phyloP scores from a whole-genome alignment of 2,113 vertebrate genomes.

The Lepisosteus oculatus region DNA sequence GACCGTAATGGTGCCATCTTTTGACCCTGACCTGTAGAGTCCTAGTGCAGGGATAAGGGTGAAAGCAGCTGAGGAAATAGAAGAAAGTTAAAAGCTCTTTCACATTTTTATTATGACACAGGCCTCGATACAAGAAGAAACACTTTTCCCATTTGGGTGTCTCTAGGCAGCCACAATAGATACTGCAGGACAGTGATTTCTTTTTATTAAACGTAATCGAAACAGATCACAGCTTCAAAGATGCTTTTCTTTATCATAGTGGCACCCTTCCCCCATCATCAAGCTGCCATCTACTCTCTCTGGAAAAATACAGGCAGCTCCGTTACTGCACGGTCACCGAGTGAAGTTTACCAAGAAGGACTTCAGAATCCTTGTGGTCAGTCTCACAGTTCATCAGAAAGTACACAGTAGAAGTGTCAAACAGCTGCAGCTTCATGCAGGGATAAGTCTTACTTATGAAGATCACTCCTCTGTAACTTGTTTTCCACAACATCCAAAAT shows the following conservation, averaged over 20 bases:
- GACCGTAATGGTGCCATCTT: slow-evolving; percentile 16
- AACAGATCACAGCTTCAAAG: not conserved
- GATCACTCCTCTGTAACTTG: too few species aligned
- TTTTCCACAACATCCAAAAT: too few species aligned
- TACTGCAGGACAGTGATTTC: not conserved
- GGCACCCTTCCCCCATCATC: not conserved
- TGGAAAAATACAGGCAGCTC: not conserved
- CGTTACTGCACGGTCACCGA: too few species aligned
- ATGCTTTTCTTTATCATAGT: not conserved
- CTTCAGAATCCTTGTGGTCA: too few species aligned
- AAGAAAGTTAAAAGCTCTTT: slow-evolving; percentile 25
- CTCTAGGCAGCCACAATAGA: not conserved
- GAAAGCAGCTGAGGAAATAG: slow-evolving; percentile 20
- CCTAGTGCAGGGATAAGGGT: slow-evolving; percentile 13
- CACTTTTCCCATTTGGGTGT: slow-evolving; percentile 16
- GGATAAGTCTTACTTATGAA: too few species aligned
- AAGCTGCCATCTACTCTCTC: not conserved
- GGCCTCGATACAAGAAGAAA: slow-evolving; percentile 9
- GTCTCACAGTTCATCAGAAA: too few species aligned
- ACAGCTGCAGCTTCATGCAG: too few species aligned
- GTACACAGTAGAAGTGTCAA: too few species aligned
- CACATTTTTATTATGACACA: slow-evolving; percentile 10
- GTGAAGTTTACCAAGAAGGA: too few species aligned
- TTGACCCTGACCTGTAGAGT: slow-evolving; percentile 20
- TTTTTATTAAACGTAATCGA: slow-evolving; percentile 1